These are phyloP conservation scores for Onychostoma macrolepis DNA, from an alignment of 2,113 vertebrate species.

Conservation along the genomic window DNA sequence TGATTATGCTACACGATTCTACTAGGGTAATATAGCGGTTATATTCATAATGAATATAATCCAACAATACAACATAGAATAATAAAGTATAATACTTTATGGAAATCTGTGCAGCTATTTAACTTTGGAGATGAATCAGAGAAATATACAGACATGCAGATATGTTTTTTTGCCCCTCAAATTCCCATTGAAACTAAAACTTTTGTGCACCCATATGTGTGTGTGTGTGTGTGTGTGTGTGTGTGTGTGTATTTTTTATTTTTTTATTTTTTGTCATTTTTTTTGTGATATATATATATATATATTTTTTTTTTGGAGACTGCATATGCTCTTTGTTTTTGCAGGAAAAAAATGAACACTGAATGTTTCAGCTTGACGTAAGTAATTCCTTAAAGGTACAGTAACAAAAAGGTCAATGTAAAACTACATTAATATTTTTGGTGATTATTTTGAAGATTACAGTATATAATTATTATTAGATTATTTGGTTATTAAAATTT, in stretches of 20 bases:
- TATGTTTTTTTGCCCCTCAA: background rate
- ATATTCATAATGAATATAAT: background rate
- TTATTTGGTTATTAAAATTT: background rate
- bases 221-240: no score
- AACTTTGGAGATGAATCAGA: background rate
- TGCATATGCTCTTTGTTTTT: no score
- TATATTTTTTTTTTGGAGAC: no score
- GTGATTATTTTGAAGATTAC: no score
- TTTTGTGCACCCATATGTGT: background rate
- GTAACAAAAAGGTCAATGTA: background rate
- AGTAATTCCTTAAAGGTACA: background rate
- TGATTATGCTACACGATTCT: background rate
- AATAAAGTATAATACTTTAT: background rate
- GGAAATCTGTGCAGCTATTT: background rate
- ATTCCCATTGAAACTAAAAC: background rate
- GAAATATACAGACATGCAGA: background rate
- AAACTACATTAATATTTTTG: background rate
- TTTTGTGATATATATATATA: no score
- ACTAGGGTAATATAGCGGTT: background rate
- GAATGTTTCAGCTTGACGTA: background rate
- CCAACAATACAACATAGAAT: background rate
- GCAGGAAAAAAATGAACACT: background rate
- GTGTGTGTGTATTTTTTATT: no score
- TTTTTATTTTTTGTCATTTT: no score
- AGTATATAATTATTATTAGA: background rate